These are phyloP conservation scores for Rhopalosiphum maidis DNA, from an alignment of 1,140 invertebrate genomes.

Conservation along the genomic window DNA sequence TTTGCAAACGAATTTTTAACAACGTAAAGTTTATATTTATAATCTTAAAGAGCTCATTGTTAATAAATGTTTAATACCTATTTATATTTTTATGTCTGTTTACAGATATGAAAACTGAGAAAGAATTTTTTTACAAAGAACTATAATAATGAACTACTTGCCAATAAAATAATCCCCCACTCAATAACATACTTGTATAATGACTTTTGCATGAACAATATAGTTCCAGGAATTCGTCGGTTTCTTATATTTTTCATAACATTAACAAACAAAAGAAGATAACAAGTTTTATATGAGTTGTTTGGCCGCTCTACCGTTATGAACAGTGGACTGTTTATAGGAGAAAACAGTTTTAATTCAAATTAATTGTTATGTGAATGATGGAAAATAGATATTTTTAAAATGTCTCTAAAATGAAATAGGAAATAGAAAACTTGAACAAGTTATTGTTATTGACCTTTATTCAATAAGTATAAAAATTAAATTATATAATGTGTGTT, in stretches of 20 bases:
- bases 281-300: background rate
- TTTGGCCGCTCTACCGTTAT: background rate
- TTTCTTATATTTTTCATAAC: conserved; percentile 11
- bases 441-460: background rate
- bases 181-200: background rate
- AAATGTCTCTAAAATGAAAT: background rate
- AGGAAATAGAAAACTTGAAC: background rate
- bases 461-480: conserved; percentile 7
- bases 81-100: background rate
- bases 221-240: background rate
- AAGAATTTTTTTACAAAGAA: background rate
- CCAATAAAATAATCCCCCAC: conserved; percentile 5
- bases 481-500: conserved; percentile 25
- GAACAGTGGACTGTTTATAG: background rate
- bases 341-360: background rate
- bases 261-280: background rate
- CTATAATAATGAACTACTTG: background rate
- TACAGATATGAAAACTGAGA: background rate
- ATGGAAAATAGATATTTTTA: background rate
- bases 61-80: too few species aligned
- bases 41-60: background rate
- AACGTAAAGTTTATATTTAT: background rate
- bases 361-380: conserved; percentile 4
- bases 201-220: background rate
- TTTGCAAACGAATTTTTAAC: background rate